phyloP scores from a whole-genome alignment of 2,113 vertebrate genomes.

The Apteryx owenii region DNA sequence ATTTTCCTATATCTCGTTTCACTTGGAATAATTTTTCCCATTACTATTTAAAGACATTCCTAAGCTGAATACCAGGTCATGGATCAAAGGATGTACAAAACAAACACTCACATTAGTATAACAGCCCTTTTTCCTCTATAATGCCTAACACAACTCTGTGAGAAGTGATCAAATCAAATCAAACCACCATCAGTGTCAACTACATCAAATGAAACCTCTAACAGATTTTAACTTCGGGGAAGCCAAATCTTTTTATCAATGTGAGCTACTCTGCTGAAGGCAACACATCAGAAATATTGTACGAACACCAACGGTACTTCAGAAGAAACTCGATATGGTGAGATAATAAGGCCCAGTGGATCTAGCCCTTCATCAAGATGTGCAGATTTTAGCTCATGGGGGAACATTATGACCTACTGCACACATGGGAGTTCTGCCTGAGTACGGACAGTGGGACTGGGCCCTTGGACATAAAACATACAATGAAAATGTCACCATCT shows the following conservation, averaged over 20 bases:
- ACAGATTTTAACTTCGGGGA: neutral
- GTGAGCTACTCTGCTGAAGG: neutral
- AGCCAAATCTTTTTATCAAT: no score
- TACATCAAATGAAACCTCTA: neutral
- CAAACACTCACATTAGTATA: neutral
- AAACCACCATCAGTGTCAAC: neutral
- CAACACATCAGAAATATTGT: neutral
- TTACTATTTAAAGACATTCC: neutral
- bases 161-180: neutral
- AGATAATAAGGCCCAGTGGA: neutral
- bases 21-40: neutral
- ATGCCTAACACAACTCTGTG: neutral
- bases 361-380: neutral
- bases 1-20: neutral
- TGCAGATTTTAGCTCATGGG: neutral
- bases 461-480: neutral
- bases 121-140: neutral
- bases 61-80: neutral
- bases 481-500: constrained; percentile 20
- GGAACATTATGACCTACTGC: neutral
- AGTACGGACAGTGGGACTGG: neutral
- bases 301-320: neutral
- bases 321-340: neutral
- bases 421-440: neutral
- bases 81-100: neutral